phyloP scores from a whole-genome alignment of 2,888 invertebrate species.

The Bombylius discolor region DNA sequence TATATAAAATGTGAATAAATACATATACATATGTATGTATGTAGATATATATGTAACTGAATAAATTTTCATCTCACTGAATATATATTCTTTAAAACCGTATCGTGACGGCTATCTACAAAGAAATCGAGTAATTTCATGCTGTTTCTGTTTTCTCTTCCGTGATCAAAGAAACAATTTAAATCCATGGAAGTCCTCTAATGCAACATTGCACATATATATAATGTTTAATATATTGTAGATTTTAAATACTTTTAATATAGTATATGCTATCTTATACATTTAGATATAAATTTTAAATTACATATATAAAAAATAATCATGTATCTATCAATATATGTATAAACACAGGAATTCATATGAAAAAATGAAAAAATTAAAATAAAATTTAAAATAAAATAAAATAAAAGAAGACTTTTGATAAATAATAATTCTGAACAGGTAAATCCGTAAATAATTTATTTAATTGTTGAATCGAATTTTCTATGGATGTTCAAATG shows the following conservation, averaged over 20 bases:
- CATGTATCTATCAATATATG: too few species aligned
- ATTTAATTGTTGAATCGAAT: constrained; percentile 1
- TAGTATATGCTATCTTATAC: too few species aligned
- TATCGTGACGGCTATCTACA: neutral
- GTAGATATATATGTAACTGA: neutral
- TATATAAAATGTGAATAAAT: neutral
- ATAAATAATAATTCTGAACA: neutral
- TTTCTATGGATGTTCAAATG: neutral
- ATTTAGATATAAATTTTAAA: too few species aligned
- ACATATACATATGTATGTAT: neutral
- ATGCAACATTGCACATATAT: neutral
- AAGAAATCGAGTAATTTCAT: constrained; percentile 1
- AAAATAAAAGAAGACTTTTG: too few species aligned
- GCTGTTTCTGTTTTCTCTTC: constrained; percentile 2
- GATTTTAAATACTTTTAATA: too few species aligned
- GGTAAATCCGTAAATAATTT: constrained; percentile 3
- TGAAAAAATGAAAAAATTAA: too few species aligned
- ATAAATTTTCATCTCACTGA: neutral
- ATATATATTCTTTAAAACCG: neutral
- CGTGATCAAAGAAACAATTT: constrained; percentile 4
- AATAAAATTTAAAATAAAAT: too few species aligned
- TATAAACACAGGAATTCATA: too few species aligned
- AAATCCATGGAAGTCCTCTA: neutral
- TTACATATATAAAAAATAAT: too few species aligned
- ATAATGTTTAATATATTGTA: neutral